A percentile compares a stretch with the other conserved stretches of the same genome.
Conservation (phyloP, 2,797 vertebrate species). For the Bovichtus diacanthus region DNA sequence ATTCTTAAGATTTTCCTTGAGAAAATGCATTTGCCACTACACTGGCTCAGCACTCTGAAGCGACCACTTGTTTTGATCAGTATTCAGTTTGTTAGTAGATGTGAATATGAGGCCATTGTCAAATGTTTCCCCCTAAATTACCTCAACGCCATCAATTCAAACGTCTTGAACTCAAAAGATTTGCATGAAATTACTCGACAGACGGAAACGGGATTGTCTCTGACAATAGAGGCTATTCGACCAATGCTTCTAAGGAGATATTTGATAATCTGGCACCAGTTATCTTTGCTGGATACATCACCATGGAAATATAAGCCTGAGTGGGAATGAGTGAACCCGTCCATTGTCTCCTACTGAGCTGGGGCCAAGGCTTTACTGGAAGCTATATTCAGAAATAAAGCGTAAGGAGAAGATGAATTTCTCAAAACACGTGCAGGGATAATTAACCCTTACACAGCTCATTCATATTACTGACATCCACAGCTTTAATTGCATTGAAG, state of each 20-base stretch:
- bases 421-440: constrained; percentile 28
- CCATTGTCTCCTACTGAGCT: constrained; percentile 64
- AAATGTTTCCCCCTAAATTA: constrained; percentile 60
- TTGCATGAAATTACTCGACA: constrained; percentile 75
- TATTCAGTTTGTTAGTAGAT: constrained; percentile 41
- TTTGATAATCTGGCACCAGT: constrained; percentile 71
- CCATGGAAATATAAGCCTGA: constrained; percentile 42
- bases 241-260: constrained; percentile 62
- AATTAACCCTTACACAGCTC: constrained; percentile 36
- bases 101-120: constrained; percentile 38
- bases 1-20: neutral
- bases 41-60: neutral
- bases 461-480: neutral
- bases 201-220: constrained; percentile 52
- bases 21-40: constrained; percentile 23
- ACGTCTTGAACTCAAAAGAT: constrained; percentile 66
- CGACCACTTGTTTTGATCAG: constrained; percentile 48
- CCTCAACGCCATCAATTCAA: constrained; percentile 51
- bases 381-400: constrained; percentile 52
- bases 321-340: constrained; percentile 43
- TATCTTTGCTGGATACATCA: constrained; percentile 58
- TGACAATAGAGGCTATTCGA: constrained; percentile 64
- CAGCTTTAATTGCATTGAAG: neutral
- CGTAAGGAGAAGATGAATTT: constrained; percentile 38
- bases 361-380: constrained; percentile 49